Base-by-base conservation (phyloP, 2,113 vertebrate species). In the Oreotrochilus melanogaster region DNA sequence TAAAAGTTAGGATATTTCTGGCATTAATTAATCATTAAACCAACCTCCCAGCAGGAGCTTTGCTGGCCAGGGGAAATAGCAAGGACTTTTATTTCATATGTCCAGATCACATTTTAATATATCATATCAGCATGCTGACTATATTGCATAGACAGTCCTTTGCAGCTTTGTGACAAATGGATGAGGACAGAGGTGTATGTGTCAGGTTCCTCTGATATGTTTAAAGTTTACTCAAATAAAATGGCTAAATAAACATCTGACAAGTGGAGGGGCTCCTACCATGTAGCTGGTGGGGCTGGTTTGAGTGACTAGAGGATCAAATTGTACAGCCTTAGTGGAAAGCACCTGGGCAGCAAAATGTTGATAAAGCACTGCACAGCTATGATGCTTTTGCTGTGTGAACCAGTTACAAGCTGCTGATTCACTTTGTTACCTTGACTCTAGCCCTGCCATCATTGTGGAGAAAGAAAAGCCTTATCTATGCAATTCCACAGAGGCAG, bases 361-460 rank as follows among this genome's bases (percentile, higher is more conserved):
- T 56, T 56, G 7, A 9, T 37, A 31, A 73, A 89, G 17, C 48
- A 18, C 39, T 23, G 25, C 21, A 30, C 4, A 37, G 25, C 70
- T 78, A 43, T 39, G 42, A 33, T 25, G 19, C 47, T 81, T 13
- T 35, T 24, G 6, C 31, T 30, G 21, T 12, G 54, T 25, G 62
- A 64, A 18, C n/a, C 22, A 27, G 39, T 45, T 64, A 56, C 0
- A 23, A 43, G 18, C 51, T 61, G 69, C 5, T 51, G 16, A 22
- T 13, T 15, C 35, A 23, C 61, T 8, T 17, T 39, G 22, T 45
- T 54, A 18, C 66, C 60, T 33, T 60, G 14, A 8, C 31, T 25
- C 51, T 6, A 25, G 24, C 21, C 35, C 56, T 53, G 75, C 25
- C 65, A 54, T 39, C n/a, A 4, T 0, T 1, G 0, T 5, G 48